phyloP scores from a whole-genome alignment of 1,140 invertebrate genomes.

The Meloidogyne hapla region DNA sequence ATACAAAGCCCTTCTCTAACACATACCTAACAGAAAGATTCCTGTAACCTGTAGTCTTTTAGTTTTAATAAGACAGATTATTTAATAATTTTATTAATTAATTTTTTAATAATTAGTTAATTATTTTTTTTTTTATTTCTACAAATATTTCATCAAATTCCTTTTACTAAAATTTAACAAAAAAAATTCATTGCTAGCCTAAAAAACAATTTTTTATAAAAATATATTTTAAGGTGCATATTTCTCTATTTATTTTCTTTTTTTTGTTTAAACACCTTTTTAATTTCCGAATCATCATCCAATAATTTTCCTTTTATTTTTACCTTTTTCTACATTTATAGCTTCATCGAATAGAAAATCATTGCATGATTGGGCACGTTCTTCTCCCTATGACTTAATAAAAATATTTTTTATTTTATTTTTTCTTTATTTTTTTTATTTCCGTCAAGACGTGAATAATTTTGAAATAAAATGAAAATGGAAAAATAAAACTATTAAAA shows the following conservation, averaged over 20 bases:
- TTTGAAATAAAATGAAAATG: neutral
- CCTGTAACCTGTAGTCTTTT: too few relatives aligned
- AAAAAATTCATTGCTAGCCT: neutral
- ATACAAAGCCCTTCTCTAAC: too few relatives aligned
- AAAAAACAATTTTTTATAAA: neutral
- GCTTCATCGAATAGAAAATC: neutral
- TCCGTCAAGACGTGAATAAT: neutral
- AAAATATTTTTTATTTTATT: neutral
- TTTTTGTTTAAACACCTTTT: neutral
- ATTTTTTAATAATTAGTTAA: too few relatives aligned
- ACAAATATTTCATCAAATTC: too few relatives aligned
- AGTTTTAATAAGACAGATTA: too few relatives aligned
- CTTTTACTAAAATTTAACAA: too few relatives aligned
- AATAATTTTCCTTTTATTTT: neutral
- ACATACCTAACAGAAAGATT: too few relatives aligned
- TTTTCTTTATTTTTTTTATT: neutral
- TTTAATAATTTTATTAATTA: too few relatives aligned
- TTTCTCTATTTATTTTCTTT: too few relatives aligned
- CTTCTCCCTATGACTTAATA: neutral
- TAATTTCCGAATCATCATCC: slow-evolving; percentile 1
- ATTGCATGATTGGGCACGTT: neutral
- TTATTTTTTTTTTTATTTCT: too few relatives aligned
- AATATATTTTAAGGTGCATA: neutral
- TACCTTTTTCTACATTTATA: neutral
- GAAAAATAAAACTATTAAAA: neutral